phyloP scores from a whole-genome alignment of 35 echinoderm and acorn worm species.

The Stichopus chloronotus region DNA sequence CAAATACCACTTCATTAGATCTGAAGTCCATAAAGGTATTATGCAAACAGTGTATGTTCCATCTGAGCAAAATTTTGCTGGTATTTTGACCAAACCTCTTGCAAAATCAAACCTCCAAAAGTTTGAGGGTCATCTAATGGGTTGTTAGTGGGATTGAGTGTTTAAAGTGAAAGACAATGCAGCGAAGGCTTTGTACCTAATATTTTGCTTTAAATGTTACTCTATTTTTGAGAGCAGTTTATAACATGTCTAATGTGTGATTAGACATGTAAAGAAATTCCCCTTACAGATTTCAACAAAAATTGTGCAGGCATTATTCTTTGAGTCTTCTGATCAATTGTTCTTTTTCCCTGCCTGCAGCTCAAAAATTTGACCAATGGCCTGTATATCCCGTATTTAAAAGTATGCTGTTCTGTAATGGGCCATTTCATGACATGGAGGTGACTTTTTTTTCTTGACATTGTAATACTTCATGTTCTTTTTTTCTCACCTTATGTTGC shows the following conservation, averaged over 20 bases:
- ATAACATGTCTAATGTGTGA: neutral
- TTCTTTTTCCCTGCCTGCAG: too few relatives aligned
- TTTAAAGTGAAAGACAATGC: neutral
- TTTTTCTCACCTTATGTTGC: neutral
- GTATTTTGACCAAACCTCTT: conserved; percentile 59
- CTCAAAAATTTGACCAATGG: too few relatives aligned
- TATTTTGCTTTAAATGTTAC: neutral
- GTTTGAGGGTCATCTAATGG: neutral
- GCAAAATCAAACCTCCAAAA: conserved; percentile 37
- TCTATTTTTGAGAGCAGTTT: neutral
- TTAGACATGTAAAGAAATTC: neutral
- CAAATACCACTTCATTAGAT: conserved; percentile 70
- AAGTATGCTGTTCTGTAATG: too few relatives aligned
- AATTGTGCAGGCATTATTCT: too few relatives aligned
- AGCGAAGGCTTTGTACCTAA: neutral
- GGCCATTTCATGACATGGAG: neutral
- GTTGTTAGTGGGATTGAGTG: neutral
- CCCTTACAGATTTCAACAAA: too few relatives aligned
- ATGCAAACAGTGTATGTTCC: conserved; percentile 37
- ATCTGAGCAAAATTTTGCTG: conserved; percentile 58
- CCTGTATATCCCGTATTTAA: too few relatives aligned
- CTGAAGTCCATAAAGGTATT: conserved; percentile 42
- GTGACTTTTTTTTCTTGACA: neutral
- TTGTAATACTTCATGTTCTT: neutral
- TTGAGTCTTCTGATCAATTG: too few relatives aligned